Evolutionary conservation across 2,797 vertebrate species (phyloP), one percentile per base, ranked within the genome.

Genomic region (Lateolabrax maculatus): DNA sequence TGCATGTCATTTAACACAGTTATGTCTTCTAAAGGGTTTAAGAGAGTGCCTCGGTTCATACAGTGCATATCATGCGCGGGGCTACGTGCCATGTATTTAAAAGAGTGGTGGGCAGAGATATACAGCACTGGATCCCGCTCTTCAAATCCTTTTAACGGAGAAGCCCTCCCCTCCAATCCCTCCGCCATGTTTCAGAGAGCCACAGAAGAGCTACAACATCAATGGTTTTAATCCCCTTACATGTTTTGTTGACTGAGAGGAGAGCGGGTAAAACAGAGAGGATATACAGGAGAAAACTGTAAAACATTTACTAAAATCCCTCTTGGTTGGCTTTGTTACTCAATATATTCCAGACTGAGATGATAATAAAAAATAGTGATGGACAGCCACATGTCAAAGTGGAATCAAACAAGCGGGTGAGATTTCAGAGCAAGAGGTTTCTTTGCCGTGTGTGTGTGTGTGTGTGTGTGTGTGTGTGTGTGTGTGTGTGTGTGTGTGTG

Each of bases 31-130:
- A 69, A 82, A 83, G 64, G 80, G 80, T 84, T 85, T 76, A 83
- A 87, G 84, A 84, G 82, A 76, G 79, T 1, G 77, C 80, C 71
- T 85, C 3, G 12, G 83, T 81, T 91, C 77, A 75, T 79, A 82
- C 57, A 1, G 80, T 41, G 44, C 76, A 86, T 81, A 88, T 89
- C 83, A 76, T 82, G 75, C 29, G 77, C 81, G 83, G 81, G 83
- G 84, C 80, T 90, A 91, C 86, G 90, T 93, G 92, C 88, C 81
- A 81, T 75, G 79, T 86, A 75, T 90, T 89, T 86, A 86, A 92
- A 91, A 87, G 79, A 90, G 82, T 41, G 80, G 88, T 87, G 88
- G 87, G 80, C 77, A 84, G 80, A 90, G 79, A 90, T 84, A 34
- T 34, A 80, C 63, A 53, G 71, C 77, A 36, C 78, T 64, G 80